phyloP scores from a whole-genome alignment of 2,888 invertebrate genomes.

The Auanema freiburgensis region DNA sequence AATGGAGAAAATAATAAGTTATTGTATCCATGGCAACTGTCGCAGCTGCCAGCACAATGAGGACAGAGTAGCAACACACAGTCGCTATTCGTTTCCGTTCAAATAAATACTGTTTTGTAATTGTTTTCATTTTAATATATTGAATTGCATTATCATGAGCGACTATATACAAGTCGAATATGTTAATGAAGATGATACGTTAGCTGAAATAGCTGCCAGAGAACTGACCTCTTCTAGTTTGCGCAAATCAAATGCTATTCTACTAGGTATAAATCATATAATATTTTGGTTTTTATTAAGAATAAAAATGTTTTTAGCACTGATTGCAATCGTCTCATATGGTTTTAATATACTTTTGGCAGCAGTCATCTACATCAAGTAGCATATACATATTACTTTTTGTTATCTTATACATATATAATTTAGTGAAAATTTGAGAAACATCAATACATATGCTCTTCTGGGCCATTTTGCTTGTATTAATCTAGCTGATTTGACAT shows the following conservation, averaged over 20 bases:
- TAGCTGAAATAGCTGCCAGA: slow-evolving; percentile 48
- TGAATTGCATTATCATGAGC: too few species aligned
- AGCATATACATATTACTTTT: too few species aligned
- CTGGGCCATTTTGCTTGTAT: slow-evolving; percentile 33
- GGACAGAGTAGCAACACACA: too few species aligned
- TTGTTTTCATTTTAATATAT: too few species aligned
- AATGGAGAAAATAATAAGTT: too few species aligned
- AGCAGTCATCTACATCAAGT: too few species aligned
- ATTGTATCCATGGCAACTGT: too few species aligned
- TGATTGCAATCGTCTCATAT: neutral
- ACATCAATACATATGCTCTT: slow-evolving; percentile 16
- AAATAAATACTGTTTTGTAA: too few species aligned
- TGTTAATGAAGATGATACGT: slow-evolving; percentile 50
- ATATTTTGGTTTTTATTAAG: too few species aligned
- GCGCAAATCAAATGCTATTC: slow-evolving; percentile 39
- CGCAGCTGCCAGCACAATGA: too few species aligned
- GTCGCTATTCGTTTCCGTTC: too few species aligned
- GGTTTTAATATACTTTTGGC: neutral
- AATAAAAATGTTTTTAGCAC: neutral
- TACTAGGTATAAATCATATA: slow-evolving; percentile 23
- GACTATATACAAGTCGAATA: slow-evolving; percentile 35
- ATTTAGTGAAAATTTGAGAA: slow-evolving; percentile 25
- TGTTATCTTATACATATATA: neutral
- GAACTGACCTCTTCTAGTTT: slow-evolving; percentile 48
- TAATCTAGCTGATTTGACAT: slow-evolving; percentile 32